Conservation (phyloP, 1,140 invertebrate genomes). For the Bombus breviceps region DNA sequence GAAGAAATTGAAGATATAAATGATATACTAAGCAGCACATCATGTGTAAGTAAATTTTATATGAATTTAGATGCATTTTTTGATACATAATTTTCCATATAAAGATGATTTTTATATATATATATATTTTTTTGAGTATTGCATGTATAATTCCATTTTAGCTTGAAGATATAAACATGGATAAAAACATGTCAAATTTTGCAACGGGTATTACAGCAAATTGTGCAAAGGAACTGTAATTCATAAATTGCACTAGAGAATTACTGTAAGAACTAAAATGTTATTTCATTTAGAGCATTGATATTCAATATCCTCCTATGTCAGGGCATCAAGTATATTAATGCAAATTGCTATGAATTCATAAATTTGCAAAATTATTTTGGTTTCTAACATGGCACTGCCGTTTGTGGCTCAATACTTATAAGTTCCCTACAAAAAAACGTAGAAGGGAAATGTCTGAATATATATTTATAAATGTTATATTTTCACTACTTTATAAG, state of each 20-base stretch:
- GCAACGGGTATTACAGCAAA: slow-evolving; percentile 72
- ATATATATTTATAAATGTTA: slow-evolving; percentile 24
- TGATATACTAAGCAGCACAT: slow-evolving; percentile 78
- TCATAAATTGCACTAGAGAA: slow-evolving; percentile 45
- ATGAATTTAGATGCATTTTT: slow-evolving; percentile 20
- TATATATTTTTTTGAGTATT: slow-evolving; percentile 31
- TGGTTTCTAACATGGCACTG: slow-evolving; percentile 75
- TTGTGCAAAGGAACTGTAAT: slow-evolving; percentile 75
- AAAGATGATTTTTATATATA: neutral
- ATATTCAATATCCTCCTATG: slow-evolving; percentile 50
- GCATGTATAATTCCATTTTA: slow-evolving; percentile 69
- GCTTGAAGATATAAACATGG: slow-evolving; percentile 76
- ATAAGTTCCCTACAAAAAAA: slow-evolving; percentile 71
- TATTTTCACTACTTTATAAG: slow-evolving; percentile 54
- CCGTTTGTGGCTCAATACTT: slow-evolving; percentile 80
- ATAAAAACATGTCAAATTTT: slow-evolving; percentile 78
- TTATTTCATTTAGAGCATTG: slow-evolving; percentile 50
- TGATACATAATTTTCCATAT: slow-evolving; percentile 5
- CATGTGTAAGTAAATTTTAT: slow-evolving; percentile 76
- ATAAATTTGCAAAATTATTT: slow-evolving; percentile 52
- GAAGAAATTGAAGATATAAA: slow-evolving; percentile 79
- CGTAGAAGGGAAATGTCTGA: slow-evolving; percentile 70
- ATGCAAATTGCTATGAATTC: slow-evolving; percentile 42
- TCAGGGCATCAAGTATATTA: slow-evolving; percentile 41
- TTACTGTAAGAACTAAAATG: slow-evolving; percentile 47